Evolutionary conservation across 2,888 invertebrate species (phyloP), one percentile per base, ranked within the genome.

Genomic region (Ligdia adustata): DNA sequence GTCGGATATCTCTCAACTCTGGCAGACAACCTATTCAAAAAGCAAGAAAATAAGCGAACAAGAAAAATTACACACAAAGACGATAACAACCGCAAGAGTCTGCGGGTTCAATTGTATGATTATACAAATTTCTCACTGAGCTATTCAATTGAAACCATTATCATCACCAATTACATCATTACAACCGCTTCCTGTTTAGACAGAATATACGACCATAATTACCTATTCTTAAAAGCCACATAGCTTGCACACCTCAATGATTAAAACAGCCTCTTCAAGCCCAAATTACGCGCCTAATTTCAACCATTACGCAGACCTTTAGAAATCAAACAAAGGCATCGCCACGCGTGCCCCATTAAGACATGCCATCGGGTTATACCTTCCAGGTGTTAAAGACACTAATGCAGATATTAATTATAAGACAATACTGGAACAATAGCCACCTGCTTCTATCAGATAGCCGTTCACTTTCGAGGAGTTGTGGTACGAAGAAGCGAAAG

Each of bases 351-450:
- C 37, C 54, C 57, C 52, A 59, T 68, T 64, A 62, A 58, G 49
- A 44, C 50, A 54, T 56, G 52, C 60, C 53, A 60, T 60, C 59
- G 55, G 55, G 62, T 54, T 53, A 57, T 54, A 50, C 46, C 43
- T 51, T 50, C 51, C 54, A 70, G 65, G 64, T 77, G 79, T 66
- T 69, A 61, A 70, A 64, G 81, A 79, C 80, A 73, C 70, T 82
- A 84, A 81, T 78, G 79, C 72, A 71, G 67, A 72, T 75, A 87
- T 86, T 85, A 86, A 86, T 86, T 84, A 82, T 75, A 62, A 66
- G 72, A 87, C 82, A 87, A 86, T 76, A 66, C 69, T 31, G 32
- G 74, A n/a, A 45, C 42, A 37, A 38, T 22, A 42, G 34, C 26
- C 42, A 56, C 79, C 78, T 79, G 7, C 73, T 60, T 72, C 52